Percentiles rank a stretch among this genome's conserved stretches.
These are phyloP conservation scores for Capreolus pygargus DNA, from an alignment of 2,113 vertebrate species.

Conservation along the genomic window DNA sequence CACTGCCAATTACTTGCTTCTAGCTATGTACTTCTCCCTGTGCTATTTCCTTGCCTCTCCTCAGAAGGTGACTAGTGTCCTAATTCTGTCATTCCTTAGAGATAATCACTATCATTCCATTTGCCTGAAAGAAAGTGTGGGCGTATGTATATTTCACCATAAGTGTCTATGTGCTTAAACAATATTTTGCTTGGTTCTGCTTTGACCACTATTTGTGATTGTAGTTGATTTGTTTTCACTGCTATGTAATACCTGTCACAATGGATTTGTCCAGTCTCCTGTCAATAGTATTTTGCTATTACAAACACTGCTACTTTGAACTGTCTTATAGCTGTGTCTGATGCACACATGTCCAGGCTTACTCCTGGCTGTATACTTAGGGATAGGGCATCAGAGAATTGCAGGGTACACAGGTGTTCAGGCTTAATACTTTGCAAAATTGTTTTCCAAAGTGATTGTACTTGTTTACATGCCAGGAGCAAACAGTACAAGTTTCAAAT, in stretches of 20 bases:
- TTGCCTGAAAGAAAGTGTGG: background rate
- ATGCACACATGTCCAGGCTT: background rate
- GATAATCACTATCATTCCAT: background rate
- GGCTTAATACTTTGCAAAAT: background rate
- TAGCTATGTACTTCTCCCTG: background rate
- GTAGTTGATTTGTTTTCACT: background rate
- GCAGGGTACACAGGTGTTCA: background rate
- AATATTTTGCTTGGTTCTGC: background rate
- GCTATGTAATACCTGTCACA: background rate
- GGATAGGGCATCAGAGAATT: background rate
- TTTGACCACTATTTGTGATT: background rate
- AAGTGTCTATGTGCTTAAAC: background rate
- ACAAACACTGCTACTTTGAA: background rate
- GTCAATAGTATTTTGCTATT: background rate
- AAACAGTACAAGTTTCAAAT: background rate
- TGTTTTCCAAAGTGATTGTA: background rate
- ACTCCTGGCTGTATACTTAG: background rate
- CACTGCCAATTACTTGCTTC: background rate
- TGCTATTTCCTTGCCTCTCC: background rate
- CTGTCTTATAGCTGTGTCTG: background rate
- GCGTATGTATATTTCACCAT: background rate
- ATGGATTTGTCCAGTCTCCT: background rate
- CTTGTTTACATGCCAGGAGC: background rate
- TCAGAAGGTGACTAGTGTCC: background rate
- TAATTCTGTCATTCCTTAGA: background rate